Evolutionary conservation across 2,888 invertebrate species (phyloP), one percentile per base, ranked within the genome.

Genomic region (Poecilobothrus nobilitatus): DNA sequence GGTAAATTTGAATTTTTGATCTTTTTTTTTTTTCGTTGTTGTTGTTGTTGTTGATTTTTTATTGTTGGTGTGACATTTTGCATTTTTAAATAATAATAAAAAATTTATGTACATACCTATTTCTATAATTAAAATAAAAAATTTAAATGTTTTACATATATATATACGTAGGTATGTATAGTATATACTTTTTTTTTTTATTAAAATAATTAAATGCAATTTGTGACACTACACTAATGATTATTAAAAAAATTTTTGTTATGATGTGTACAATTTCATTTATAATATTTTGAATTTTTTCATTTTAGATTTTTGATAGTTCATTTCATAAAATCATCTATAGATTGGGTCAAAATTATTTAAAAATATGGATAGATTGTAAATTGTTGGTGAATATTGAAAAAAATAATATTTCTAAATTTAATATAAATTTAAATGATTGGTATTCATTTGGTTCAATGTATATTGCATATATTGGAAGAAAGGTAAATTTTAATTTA

Each of bases 331-430:
- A 53, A 53, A 53, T 53, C 15, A 53, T 53, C n/a, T 53, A 53
- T 18, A 53, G 53, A 53, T 53, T 53, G 53, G 53, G 53, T 53
- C 53, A 53, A 18, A 53, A 53, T 53, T 53, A 53, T 53, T 53
- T 53, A 53, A 53, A 53, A 53, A 53, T 53, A 18, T 53, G 53
- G 53, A 53, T 53, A 15, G 53, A 53, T 53, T 53, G 53, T 53
- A 12, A 18, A 12, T 53, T 53, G n/a, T 53, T 53, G 15, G n/a
- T 53, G 6, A n/a, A 53, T 53, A 53, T 18, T 12, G 15, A 53
- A 15, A 53, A 53, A 4, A 1, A 53, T 3, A 53, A 53, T 53
- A 6, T 12, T 53, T 53, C n/a, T 3, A 18, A 15, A 18, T 53
- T 53, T 53, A n/a, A 53, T 18, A 53, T 53, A 4, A 18, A 8